Evolutionary conservation across 2,888 invertebrate species (phyloP), one percentile per base, ranked within the genome.

Genomic region (Tineola bisselliella): DNA sequence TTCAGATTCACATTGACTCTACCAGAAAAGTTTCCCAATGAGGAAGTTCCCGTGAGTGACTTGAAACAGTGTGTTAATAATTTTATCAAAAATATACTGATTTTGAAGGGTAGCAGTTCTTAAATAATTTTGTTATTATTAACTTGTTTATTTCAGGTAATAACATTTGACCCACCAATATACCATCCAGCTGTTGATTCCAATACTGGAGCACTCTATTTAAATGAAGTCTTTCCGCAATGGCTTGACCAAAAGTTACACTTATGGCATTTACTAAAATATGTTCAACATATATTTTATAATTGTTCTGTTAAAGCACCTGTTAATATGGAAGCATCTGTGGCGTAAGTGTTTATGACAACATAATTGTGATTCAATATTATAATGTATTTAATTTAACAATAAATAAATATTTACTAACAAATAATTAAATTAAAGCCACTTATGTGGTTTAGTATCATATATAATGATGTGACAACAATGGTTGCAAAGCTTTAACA

Each of bases 191-290:
- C 94, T 61, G 90, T 98, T 63, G 90, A 96, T 77, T 87, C 91
- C 0, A 90, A 90, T 66, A 93, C 93, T 59, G 93, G 94, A 64
- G 91, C 93, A 70, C 78, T 98, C 52, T 92, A 94, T 74, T 88
- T 96, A 44, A 88, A 86, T 66, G 90, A 92, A 77, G 94, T 92
- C 10, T 97, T 97, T 79, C 91, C 93, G 11, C 91, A 91, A 64
- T 98, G 97, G 97, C 92, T 92, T 74, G 90, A 91, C 72, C 92
- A 91, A 65, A 91, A 91, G 61, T 92, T 95, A 75, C 94, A 94
- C 71, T 87, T 98, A 54, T 97, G 96, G 95, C 96, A 97, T 80
- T 89, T 97, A 66, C 80, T 97, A 38, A 93, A 95, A 79, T 96
- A 93, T 77, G 89, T 95, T 62, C 90, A 93, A 65, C 91, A 92